Evolutionary conservation across 2,888 invertebrate genomes (phyloP).

Genomic region (Sarcophaga subvicina): DNA sequence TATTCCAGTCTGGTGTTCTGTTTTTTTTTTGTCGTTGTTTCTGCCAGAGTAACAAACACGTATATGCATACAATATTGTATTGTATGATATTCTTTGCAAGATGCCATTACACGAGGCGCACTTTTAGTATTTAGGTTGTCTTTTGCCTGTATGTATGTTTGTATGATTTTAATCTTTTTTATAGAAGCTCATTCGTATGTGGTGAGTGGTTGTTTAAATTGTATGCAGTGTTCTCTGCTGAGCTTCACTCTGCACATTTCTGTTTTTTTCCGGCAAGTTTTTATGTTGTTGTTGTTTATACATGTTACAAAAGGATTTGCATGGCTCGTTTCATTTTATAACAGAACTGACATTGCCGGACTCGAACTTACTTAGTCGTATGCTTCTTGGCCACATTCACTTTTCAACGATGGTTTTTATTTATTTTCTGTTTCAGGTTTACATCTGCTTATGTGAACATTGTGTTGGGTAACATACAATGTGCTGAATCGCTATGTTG

Average conservation of each 20-base stretch:
- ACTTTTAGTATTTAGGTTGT: not conserved
- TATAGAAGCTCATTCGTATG: constrained; percentile 61
- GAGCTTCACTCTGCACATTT: not conserved
- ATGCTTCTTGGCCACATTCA: constrained; percentile 27
- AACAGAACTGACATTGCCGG: constrained; percentile 57
- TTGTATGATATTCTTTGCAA: too few relatives aligned
- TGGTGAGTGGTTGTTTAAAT: constrained; percentile 65
- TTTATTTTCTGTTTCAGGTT: constrained; percentile 18
- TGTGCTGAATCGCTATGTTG: too few relatives aligned
- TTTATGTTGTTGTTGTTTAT: constrained; percentile 54
- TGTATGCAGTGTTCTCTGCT: constrained; percentile 33
- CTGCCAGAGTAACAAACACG: too few relatives aligned
- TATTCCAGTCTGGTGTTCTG: too few relatives aligned
- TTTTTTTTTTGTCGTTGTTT: constrained; percentile 29
- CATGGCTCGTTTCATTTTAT: constrained; percentile 70
- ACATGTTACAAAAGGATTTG: constrained; percentile 71
- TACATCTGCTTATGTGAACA: too few relatives aligned
- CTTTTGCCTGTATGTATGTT: not conserved
- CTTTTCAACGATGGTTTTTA: constrained; percentile 49
- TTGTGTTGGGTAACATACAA: too few relatives aligned
- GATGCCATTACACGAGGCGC: too few relatives aligned
- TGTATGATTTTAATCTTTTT: constrained; percentile 3
- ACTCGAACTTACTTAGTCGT: constrained; percentile 59
- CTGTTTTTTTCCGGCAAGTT: not conserved
- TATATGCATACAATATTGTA: too few relatives aligned